Percentiles rank a stretch among this genome's conserved stretches.
These are phyloP conservation scores for Polyodon spathula DNA, from an alignment of 2,113 vertebrate species.

Conservation along the genomic window DNA sequence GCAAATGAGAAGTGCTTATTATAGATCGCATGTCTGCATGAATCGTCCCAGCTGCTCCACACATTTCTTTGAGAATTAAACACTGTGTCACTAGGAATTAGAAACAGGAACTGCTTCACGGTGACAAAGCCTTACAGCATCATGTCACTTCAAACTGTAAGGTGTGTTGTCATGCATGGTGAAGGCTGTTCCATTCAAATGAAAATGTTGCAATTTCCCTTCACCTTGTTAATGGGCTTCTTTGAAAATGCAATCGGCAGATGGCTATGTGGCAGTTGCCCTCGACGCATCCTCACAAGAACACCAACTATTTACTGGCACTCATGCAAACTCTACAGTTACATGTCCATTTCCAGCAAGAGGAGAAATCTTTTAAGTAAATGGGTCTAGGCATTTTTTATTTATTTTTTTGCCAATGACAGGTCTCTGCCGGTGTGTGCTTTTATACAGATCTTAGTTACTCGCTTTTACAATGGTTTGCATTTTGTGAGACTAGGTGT, in stretches of 20 bases:
- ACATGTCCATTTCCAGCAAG: no score
- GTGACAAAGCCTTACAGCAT: slow-evolving; percentile 47
- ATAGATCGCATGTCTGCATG: slow-evolving; percentile 45
- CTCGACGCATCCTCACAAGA: slow-evolving; percentile 12
- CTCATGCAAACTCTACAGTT: slow-evolving; percentile 40
- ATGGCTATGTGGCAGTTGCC: slow-evolving; percentile 39
- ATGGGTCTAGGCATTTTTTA: no score
- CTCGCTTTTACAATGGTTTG: no score
- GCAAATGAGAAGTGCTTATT: slow-evolving; percentile 19
- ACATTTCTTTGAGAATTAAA: slow-evolving; percentile 56
- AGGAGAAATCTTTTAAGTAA: no score
- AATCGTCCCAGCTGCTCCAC: slow-evolving; percentile 53
- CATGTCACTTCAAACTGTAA: slow-evolving; percentile 39
- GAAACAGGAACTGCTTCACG: slow-evolving; percentile 45
- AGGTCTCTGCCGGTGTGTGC: no score
- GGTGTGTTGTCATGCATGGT: slow-evolving; percentile 42
- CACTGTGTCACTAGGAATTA: slow-evolving; percentile 62
- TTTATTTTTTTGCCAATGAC: no score
- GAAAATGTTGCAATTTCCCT: slow-evolving; percentile 55
- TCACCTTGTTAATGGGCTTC: slow-evolving; percentile 52
- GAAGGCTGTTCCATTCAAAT: slow-evolving; percentile 53
- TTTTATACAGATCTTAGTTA: no score
- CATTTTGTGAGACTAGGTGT: no score
- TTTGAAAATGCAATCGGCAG: slow-evolving; percentile 34
- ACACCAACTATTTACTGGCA: slow-evolving; percentile 20